phyloP scores from a whole-genome alignment of 2,797 vertebrate genomes.

The Heliangelus exortis region DNA sequence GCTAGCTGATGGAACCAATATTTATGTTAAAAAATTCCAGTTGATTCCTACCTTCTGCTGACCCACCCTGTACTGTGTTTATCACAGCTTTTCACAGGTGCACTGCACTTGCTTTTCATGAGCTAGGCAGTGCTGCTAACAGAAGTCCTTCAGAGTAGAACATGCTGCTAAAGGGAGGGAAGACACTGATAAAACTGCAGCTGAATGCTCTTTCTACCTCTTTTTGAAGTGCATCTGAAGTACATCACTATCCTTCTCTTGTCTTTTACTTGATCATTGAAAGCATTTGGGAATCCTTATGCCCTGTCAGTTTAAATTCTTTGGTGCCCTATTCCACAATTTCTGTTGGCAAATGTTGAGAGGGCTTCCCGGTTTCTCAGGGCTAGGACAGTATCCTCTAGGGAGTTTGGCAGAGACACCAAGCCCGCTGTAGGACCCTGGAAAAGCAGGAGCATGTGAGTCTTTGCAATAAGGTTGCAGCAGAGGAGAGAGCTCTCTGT shows the following conservation, averaged over 20 bases:
- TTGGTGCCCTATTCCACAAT: neutral
- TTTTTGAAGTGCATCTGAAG: neutral
- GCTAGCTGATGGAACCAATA: neutral
- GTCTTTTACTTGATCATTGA: neutral
- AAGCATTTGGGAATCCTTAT: neutral
- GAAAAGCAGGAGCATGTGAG: neutral
- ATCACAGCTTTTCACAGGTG: neutral
- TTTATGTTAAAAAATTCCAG: neutral
- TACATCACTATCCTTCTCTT: neutral
- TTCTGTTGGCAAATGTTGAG: neutral
- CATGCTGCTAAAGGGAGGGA: neutral
- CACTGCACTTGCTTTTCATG: rapidly evolving
- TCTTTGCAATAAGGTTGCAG: neutral
- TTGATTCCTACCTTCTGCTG: neutral
- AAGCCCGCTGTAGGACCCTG: rapidly evolving
- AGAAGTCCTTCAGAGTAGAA: neutral
- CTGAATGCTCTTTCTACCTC: neutral
- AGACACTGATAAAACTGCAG: neutral
- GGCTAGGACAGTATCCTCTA: rapidly evolving
- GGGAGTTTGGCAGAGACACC: neutral
- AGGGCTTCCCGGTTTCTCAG: neutral
- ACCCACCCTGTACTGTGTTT: neutral
- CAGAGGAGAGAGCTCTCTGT: neutral
- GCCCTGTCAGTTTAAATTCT: neutral
- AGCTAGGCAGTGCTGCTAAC: neutral